A percentile compares a stretch with the other conserved stretches of the same genome.
These are phyloP conservation scores for Rhodeus uyekii DNA, from an alignment of 2,797 vertebrate species.

Conservation along the genomic window DNA sequence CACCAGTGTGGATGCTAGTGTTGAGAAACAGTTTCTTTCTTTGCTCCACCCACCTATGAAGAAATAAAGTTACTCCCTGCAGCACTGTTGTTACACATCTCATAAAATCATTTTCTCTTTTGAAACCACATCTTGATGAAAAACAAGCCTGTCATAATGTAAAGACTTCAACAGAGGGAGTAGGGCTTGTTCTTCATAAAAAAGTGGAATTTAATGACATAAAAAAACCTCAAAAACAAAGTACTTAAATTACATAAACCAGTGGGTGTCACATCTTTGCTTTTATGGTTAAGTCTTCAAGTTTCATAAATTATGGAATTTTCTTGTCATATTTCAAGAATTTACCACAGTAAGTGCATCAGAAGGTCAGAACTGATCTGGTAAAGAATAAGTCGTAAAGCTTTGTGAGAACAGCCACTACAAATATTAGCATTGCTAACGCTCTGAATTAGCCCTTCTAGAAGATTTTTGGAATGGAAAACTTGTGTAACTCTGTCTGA, in stretches of 20 bases:
- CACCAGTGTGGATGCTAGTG: too few species aligned
- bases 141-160: neutral
- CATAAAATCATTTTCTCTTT: neutral
- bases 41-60: conserved; percentile 5
- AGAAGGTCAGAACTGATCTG: neutral
- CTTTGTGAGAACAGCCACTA: neutral
- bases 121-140: conserved; percentile 4
- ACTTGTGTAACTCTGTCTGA: neutral
- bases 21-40: neutral
- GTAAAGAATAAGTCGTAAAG: neutral
- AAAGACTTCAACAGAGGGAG: neutral
- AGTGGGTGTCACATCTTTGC: neutral
- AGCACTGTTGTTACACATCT: neutral
- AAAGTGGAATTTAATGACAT: neutral
- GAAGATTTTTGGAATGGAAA: conserved; percentile 1
- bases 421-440: neutral
- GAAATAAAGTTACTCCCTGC: neutral
- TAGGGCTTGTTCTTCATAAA: neutral
- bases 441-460: neutral
- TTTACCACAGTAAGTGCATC: neutral
- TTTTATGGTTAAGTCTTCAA: neutral
- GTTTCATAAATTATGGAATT: neutral
- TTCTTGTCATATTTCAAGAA: neutral
- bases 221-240: conserved; percentile 11
- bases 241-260: neutral